Evolutionary conservation across 2,113 vertebrate genomes (phyloP).

Genomic region (Brienomyrus longianalis): DNA sequence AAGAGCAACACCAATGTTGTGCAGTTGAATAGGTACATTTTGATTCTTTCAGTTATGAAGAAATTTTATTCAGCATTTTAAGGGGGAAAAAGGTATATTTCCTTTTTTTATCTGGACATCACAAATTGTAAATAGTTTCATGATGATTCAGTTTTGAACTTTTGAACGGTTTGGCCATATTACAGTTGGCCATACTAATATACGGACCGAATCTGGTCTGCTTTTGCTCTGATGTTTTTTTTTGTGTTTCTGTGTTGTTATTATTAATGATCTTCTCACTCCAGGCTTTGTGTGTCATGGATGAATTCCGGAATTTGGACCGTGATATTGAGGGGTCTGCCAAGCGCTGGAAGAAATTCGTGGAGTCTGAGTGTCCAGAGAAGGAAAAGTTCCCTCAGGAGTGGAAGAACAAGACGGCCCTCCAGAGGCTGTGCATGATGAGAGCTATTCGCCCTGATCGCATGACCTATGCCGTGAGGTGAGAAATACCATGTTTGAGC

Average conservation of each 20-base stretch:
- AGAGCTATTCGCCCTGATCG: constrained; percentile 75
- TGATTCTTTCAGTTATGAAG: constrained; percentile 36
- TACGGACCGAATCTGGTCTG: background rate
- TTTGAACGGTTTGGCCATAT: background rate
- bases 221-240: background rate
- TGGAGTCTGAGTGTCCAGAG: constrained; percentile 85
- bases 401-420: constrained; percentile 82
- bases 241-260: background rate
- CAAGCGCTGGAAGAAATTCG: constrained; percentile 90
- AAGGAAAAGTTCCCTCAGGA: constrained; percentile 92
- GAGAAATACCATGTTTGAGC: background rate
- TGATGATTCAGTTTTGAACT: background rate
- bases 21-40: constrained; percentile 38
- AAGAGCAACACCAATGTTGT: constrained; percentile 26
- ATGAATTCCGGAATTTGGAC: constrained; percentile 83
- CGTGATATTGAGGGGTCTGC: constrained; percentile 86
- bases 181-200: background rate
- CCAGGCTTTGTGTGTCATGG: constrained; percentile 79
- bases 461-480: constrained; percentile 79
- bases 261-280: constrained; percentile 16
- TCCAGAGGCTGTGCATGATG: constrained; percentile 85
- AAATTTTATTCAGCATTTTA: constrained; percentile 53
- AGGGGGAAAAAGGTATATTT: constrained; percentile 29
- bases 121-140: background rate
- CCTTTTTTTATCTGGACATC: constrained; percentile 42